Conservation (phyloP, 2,113 vertebrate species). For the Numenius arquata region DNA sequence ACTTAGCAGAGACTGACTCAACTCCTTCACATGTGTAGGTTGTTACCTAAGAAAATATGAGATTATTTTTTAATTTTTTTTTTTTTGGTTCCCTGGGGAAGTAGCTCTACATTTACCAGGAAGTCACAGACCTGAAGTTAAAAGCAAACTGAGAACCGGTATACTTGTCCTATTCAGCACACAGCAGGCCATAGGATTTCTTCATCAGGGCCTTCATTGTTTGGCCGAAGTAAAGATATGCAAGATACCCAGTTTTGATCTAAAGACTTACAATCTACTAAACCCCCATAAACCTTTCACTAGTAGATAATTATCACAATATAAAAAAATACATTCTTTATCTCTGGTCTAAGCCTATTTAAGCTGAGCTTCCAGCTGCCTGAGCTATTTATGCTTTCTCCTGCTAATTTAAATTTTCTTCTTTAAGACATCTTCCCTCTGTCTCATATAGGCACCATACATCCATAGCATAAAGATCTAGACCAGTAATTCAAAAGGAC, state of each 20-base stretch:
- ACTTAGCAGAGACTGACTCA: not conserved
- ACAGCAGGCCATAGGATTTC: not conserved
- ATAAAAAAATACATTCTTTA: not conserved
- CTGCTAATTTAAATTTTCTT: not conserved
- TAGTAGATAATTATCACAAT: not conserved
- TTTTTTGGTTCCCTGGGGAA: not conserved
- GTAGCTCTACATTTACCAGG: not conserved
- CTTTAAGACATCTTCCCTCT: not conserved
- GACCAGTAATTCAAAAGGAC: not conserved
- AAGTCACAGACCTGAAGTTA: not conserved
- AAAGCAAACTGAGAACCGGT: not conserved
- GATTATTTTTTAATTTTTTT: not conserved
- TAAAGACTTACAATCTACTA: not conserved
- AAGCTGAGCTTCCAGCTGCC: not conserved
- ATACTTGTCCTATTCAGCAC: not conserved
- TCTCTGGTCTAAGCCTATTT: not conserved
- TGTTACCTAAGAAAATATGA: not conserved
- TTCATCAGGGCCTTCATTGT: not conserved
- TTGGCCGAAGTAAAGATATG: not conserved
- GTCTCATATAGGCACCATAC: not conserved
- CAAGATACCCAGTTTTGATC: not conserved
- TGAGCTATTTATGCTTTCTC: not conserved
- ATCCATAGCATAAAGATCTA: not conserved
- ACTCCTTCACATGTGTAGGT: not conserved
- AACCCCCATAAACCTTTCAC: not conserved